A percentile compares a stretch with the other conserved stretches of the same genome.
These are phyloP conservation scores for Tragulus kanchil DNA, from an alignment of 2,113 vertebrate genomes.

Conservation along the genomic window DNA sequence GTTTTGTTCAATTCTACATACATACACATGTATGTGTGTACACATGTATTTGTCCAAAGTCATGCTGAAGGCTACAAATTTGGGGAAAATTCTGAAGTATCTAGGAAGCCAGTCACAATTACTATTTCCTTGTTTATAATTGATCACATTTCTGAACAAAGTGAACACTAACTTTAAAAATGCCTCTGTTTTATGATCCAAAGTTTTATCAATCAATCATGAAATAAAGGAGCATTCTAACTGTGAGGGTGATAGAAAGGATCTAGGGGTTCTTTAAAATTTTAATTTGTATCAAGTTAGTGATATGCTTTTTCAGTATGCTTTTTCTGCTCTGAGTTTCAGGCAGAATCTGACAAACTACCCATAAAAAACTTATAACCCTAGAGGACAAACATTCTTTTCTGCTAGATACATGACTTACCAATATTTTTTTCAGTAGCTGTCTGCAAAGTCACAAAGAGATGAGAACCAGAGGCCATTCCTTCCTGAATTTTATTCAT, in stretches of 20 bases:
- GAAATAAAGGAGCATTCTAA: not conserved
- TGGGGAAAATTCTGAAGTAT: not conserved
- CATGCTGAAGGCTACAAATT: not conserved
- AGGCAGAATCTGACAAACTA: slow-evolving; percentile 22
- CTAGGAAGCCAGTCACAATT: not conserved
- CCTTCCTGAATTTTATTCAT: not conserved
- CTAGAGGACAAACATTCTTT: not conserved
- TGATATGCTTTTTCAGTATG: not conserved
- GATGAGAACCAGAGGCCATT: not conserved
- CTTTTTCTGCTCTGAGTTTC: slow-evolving; percentile 24
- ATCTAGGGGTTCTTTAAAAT: not conserved
- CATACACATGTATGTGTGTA: not conserved
- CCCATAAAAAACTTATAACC: not conserved
- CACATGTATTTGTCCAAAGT: not conserved
- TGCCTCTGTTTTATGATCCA: not conserved
- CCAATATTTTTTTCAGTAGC: slow-evolving; percentile 6
- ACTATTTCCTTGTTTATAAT: not conserved
- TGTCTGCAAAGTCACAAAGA: not conserved
- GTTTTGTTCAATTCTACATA: not conserved
- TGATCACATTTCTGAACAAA: not conserved
- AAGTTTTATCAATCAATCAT: not conserved
- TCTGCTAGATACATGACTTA: not conserved
- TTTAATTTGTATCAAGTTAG: not conserved
- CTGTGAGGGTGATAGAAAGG: not conserved
- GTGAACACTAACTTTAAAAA: not conserved